Percentiles rank a stretch among this genome's conserved stretches.
These are phyloP conservation scores for Melanargia galathea DNA, from an alignment of 2,888 invertebrate genomes.

Conservation along the genomic window DNA sequence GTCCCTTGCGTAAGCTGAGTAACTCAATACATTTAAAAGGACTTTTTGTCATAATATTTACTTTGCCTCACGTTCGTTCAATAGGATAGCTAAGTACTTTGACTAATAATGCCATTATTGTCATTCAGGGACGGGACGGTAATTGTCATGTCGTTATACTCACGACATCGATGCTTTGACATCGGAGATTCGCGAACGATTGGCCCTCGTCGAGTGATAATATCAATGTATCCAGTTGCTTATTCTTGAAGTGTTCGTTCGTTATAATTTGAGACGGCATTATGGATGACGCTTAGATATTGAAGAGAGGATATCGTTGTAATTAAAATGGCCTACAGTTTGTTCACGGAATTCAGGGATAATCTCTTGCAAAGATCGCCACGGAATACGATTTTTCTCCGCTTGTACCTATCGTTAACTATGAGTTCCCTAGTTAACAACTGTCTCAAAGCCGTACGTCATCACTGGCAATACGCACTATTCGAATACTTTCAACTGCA, in stretches of 20 bases:
- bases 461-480: too few species aligned
- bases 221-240: slow-evolving; percentile 62
- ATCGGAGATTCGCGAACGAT: slow-evolving; percentile 37
- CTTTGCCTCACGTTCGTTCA: slow-evolving; percentile 64
- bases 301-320: slow-evolving; percentile 10
- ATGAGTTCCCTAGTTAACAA: too few species aligned
- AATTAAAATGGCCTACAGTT: neutral
- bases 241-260: slow-evolving; percentile 37
- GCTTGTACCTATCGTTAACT: too few species aligned
- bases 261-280: slow-evolving; percentile 14
- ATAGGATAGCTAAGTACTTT: slow-evolving; percentile 63
- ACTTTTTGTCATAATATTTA: slow-evolving; percentile 80
- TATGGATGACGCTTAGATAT: neutral
- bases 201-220: slow-evolving; percentile 62
- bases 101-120: slow-evolving; percentile 70
- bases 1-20: slow-evolving; percentile 72
- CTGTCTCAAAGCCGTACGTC: too few species aligned
- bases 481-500: too few species aligned
- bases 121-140: slow-evolving; percentile 52
- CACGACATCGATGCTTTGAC: slow-evolving; percentile 41
- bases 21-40: slow-evolving; percentile 73
- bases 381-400: too few species aligned
- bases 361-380: too few species aligned
- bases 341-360: too few species aligned
- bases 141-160: slow-evolving; percentile 75